Evolutionary conservation across 2,888 invertebrate species (phyloP).

Genomic region (Trissolcus japonicus): DNA sequence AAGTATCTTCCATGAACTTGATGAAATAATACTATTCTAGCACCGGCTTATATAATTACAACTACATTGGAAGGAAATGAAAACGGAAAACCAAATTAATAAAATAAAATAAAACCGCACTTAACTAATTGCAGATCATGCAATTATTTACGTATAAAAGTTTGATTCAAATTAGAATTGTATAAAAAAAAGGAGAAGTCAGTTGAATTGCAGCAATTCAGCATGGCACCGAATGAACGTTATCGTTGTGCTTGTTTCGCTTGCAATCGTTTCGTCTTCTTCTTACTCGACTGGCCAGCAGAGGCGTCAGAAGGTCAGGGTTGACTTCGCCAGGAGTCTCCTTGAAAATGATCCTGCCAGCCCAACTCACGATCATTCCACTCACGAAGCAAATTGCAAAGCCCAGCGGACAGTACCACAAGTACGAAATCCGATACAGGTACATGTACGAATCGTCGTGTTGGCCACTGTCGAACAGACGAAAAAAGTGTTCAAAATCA

Average conservation of each 20-base stretch:
- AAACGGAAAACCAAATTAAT: too few relatives aligned
- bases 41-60: too few relatives aligned
- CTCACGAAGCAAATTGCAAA: slow-evolving; percentile 61
- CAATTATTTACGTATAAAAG: too few relatives aligned
- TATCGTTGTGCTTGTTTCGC: slow-evolving; percentile 18
- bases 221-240: slow-evolving; percentile 27
- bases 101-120: too few relatives aligned
- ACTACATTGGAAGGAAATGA: too few relatives aligned
- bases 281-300: slow-evolving; percentile 59
- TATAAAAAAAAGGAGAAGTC: too few relatives aligned
- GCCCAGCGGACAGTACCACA: slow-evolving; percentile 71
- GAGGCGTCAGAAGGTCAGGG: slow-evolving; percentile 64
- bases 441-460: slow-evolving; percentile 62
- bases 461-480: slow-evolving; percentile 40
- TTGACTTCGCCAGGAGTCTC: slow-evolving; percentile 54
- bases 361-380: slow-evolving; percentile 62
- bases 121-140: too few relatives aligned
- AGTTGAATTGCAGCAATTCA: background rate
- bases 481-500: slow-evolving; percentile 7
- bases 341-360: slow-evolving; percentile 47
- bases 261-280: slow-evolving; percentile 42
- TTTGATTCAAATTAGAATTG: too few relatives aligned
- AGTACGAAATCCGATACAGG: slow-evolving; percentile 69
- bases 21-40: too few relatives aligned
- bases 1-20: too few relatives aligned